These are phyloP conservation scores for Zophobas atratus DNA, from an alignment of 1,140 invertebrate genomes.

Conservation along the genomic window DNA sequence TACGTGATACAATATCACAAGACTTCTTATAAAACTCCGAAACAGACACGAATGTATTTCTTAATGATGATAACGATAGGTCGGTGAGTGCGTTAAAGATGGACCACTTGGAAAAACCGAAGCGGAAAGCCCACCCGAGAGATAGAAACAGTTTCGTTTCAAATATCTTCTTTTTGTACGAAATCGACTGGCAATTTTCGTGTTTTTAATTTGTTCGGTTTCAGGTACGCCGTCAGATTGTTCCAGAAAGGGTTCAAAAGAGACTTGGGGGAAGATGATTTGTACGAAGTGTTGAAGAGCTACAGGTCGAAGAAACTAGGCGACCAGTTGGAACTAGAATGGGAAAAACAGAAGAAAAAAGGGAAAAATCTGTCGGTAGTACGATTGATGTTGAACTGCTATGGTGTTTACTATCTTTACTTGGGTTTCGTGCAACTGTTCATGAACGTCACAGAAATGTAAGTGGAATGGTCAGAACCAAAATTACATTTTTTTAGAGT, in stretches of 20 bases:
- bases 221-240: constrained; percentile 52
- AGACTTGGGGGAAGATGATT: constrained; percentile 66
- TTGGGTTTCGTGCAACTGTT: constrained; percentile 71
- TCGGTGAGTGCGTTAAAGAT: background rate
- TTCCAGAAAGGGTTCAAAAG: constrained; percentile 50
- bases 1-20: background rate
- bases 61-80: constrained; percentile 2
- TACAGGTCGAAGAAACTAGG: constrained; percentile 52
- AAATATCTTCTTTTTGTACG: constrained; percentile 35
- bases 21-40: constrained; percentile 4
- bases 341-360: constrained; percentile 53
- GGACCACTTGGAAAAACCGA: constrained; percentile 19
- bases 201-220: constrained; percentile 12
- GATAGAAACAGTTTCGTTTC: constrained; percentile 24
- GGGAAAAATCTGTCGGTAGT: constrained; percentile 71
- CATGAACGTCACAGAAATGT: constrained; percentile 72
- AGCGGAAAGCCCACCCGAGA: constrained; percentile 19
- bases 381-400: constrained; percentile 71
- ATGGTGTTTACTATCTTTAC: constrained; percentile 70
- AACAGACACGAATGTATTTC: background rate
- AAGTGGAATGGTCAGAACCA: constrained; percentile 48
- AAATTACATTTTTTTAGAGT: constrained; percentile 71
- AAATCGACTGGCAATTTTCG: background rate
- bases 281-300: constrained; percentile 52
- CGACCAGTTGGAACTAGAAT: constrained; percentile 55